Percentiles rank a stretch among this genome's conserved stretches.
phyloP scores from a whole-genome alignment of 1,140 invertebrate species.

The Steinernema khuongi region DNA sequence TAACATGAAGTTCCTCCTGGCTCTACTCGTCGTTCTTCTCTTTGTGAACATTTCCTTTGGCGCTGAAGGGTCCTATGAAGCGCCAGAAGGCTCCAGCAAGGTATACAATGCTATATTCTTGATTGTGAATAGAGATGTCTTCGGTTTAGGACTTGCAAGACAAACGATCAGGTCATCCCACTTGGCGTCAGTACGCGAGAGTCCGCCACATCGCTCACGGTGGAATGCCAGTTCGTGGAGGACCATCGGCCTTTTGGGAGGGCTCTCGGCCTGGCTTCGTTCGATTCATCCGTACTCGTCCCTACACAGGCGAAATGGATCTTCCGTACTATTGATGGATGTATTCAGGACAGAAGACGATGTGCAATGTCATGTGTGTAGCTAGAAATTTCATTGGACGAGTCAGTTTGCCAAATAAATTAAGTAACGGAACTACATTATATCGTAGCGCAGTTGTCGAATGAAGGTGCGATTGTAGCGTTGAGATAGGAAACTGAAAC shows the following conservation, averaged over 20 bases:
- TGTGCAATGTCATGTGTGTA: too few relatives aligned
- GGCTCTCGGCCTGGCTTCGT: slow-evolving; percentile 10
- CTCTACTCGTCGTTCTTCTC: background rate
- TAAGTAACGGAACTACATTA: too few relatives aligned
- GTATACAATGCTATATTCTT: background rate
- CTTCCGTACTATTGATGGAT: slow-evolving; percentile 8
- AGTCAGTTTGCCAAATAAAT: too few relatives aligned
- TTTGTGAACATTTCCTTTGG: background rate
- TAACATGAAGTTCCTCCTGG: background rate
- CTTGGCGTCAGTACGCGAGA: background rate
- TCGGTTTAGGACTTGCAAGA: background rate
- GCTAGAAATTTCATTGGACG: too few relatives aligned
- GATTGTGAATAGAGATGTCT: background rate
- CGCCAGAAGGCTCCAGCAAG: background rate
- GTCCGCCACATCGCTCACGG: background rate
- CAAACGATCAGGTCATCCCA: background rate
- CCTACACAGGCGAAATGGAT: background rate
- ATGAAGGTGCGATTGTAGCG: too few relatives aligned
- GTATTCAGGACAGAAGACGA: too few relatives aligned
- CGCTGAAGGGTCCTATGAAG: background rate
- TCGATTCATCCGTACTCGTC: background rate
- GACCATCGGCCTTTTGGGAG: background rate
- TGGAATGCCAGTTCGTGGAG: background rate
- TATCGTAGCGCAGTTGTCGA: too few relatives aligned
- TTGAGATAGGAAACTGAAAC: too few relatives aligned